phyloP scores from a whole-genome alignment of 2,113 vertebrate genomes.

The Scolopax mira region DNA sequence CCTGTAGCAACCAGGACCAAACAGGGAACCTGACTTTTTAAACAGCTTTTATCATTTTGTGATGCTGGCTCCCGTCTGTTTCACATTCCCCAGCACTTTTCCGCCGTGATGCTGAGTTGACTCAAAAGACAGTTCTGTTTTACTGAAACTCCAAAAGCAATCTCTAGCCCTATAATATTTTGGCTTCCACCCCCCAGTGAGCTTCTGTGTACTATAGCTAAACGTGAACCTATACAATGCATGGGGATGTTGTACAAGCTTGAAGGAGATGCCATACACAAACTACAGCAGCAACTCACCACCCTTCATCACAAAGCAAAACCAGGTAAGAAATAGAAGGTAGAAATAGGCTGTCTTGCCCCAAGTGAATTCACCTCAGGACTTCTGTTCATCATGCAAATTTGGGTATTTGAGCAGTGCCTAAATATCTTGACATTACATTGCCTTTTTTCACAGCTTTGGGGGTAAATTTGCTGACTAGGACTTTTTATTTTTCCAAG shows the following conservation, averaged over 20 bases:
- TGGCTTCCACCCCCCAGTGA: neutral
- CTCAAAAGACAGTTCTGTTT: neutral
- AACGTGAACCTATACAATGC: neutral
- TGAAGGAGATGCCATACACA: neutral
- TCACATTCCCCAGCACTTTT: neutral
- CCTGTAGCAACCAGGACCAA: neutral
- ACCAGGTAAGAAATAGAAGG: neutral
- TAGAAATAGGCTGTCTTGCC: neutral
- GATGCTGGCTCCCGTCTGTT: neutral
- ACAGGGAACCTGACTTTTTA: neutral
- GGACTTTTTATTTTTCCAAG: neutral
- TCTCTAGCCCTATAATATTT: neutral
- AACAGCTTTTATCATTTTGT: neutral
- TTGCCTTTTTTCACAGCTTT: neutral
- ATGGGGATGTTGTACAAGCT: neutral
- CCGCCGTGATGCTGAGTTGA: neutral
- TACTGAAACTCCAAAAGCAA: conserved; percentile 15
- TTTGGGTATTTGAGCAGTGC: neutral
- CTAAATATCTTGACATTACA: neutral
- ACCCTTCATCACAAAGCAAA: neutral
- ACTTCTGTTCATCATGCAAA: neutral
- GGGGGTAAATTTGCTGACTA: neutral
- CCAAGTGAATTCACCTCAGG: neutral
- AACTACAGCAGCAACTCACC: neutral
- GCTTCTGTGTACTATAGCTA: neutral